phyloP scores from a whole-genome alignment of 1,140 invertebrate species.

The Drosophila nebulosa region DNA sequence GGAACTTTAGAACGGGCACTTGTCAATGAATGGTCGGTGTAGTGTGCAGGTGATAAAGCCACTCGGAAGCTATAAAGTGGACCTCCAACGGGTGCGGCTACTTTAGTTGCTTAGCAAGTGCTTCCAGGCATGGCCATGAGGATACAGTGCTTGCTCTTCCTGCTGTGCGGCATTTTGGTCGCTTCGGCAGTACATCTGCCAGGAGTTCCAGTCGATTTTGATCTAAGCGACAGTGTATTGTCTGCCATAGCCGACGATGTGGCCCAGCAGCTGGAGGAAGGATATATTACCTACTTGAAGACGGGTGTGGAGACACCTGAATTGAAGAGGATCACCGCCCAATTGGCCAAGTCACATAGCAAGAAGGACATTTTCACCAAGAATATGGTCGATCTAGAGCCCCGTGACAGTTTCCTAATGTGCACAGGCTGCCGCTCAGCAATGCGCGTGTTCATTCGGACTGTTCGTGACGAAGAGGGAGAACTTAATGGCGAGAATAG shows the following conservation, averaged over 20 bases:
- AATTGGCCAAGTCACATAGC: conserved; percentile 61
- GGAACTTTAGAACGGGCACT: neutral
- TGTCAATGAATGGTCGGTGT: conserved; percentile 19
- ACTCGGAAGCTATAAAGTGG: conserved; percentile 52
- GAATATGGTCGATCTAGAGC: conserved; percentile 51
- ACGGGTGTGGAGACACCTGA: conserved; percentile 58
- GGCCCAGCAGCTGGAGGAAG: conserved; percentile 53
- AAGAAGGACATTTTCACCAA: conserved; percentile 72
- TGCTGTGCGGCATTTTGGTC: conserved; percentile 20
- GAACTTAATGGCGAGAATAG: conserved; percentile 52
- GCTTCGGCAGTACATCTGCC: conserved; percentile 57
- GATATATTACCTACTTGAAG: conserved; percentile 55
- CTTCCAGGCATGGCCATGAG: conserved; percentile 33
- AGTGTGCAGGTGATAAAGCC: conserved; percentile 14
- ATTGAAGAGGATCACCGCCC: conserved; percentile 50
- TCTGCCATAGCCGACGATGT: conserved; percentile 68
- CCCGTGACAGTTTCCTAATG: conserved; percentile 67
- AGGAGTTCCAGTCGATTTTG: conserved; percentile 60
- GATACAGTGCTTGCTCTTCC: conserved; percentile 25
- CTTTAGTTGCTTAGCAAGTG: conserved; percentile 34
- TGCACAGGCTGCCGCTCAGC: conserved; percentile 83
- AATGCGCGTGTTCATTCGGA: conserved; percentile 79
- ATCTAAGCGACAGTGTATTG: conserved; percentile 49
- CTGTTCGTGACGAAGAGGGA: conserved; percentile 66
- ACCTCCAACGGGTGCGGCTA: neutral